A percentile compares a stretch with the other conserved stretches of the same genome.
Evolutionary conservation across 1,140 invertebrate genomes (phyloP).

Genomic region (Aricia agestis): DNA sequence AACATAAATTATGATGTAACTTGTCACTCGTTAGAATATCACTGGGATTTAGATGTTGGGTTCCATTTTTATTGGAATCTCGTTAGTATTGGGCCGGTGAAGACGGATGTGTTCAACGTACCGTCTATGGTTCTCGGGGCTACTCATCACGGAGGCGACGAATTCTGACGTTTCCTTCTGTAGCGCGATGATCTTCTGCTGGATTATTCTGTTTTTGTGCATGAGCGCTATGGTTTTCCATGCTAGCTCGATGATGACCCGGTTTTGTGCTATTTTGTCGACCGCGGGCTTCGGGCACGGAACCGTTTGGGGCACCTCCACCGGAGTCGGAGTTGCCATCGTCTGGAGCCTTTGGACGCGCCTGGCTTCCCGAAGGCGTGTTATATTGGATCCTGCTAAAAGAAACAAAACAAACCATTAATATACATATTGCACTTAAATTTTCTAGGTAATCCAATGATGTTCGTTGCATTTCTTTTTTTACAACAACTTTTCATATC

Average conservation of each 20-base stretch:
- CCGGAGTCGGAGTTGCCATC: conserved; percentile 35
- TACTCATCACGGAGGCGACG: conserved; percentile 55
- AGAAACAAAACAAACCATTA: conserved; percentile 26
- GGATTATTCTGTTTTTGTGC: conserved; percentile 65
- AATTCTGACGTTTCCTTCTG: conserved; percentile 64
- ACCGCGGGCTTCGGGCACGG: conserved; percentile 31
- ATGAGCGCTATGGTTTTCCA: conserved; percentile 63
- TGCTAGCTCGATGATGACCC: conserved; percentile 59
- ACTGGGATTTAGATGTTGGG: conserved; percentile 37
- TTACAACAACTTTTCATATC: no score
- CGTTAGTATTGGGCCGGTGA: conserved; percentile 25
- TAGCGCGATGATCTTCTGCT: conserved; percentile 64
- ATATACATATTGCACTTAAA: conserved; percentile 14
- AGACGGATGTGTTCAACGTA: conserved; percentile 52
- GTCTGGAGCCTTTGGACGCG: conserved; percentile 50
- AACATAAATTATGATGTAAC: no score
- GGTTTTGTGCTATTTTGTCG: conserved; percentile 50
- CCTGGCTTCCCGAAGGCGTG: conserved; percentile 53
- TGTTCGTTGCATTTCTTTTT: no score
- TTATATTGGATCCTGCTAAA: conserved; percentile 57
- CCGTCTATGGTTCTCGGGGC: conserved; percentile 53
- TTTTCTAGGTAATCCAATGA: background rate
- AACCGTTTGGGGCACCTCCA: conserved; percentile 29
- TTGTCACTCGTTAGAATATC: conserved; percentile 6
- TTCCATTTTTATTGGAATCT: conserved; percentile 44